Conservation (phyloP, 2,797 vertebrate species). For the Cynodonichthys magdalenae region DNA sequence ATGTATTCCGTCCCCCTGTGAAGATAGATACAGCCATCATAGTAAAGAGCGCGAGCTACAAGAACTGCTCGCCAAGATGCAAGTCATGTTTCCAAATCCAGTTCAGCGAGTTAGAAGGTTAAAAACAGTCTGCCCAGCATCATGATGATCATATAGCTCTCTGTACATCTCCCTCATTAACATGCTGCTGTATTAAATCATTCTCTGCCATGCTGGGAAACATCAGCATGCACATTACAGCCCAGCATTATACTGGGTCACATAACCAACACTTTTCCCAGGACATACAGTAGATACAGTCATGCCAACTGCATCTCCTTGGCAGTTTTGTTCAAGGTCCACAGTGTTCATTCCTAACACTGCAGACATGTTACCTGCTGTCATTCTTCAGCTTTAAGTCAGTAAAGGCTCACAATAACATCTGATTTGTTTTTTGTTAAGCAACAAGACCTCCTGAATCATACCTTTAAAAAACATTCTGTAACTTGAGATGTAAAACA, state of each 20-base stretch:
- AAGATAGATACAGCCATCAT: constrained; percentile 92
- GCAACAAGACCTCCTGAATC: constrained; percentile 29
- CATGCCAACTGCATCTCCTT: constrained; percentile 72
- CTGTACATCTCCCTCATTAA: constrained; percentile 57
- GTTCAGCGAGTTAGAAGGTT: constrained; percentile 79
- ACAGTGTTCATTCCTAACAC: constrained; percentile 43
- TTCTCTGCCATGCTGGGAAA: constrained; percentile 70
- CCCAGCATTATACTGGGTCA: constrained; percentile 36
- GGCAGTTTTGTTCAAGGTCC: constrained; percentile 35
- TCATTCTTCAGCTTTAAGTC: constrained; percentile 25
- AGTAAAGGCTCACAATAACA: constrained; percentile 21
- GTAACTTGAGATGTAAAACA: constrained; percentile 36
- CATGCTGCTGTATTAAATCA: constrained; percentile 78
- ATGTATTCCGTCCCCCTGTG: constrained; percentile 99
- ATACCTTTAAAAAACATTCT: constrained; percentile 15
- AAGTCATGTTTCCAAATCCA: constrained; percentile 66
- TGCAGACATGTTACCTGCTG: constrained; percentile 15
- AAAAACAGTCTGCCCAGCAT: constrained; percentile 72
- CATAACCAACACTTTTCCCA: constrained; percentile 44
- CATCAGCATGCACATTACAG: constrained; percentile 77
- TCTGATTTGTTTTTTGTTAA: constrained; percentile 35
- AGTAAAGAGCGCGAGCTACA: constrained; percentile 82
- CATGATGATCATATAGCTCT: constrained; percentile 39
- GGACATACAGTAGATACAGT: constrained; percentile 42
- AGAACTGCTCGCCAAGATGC: constrained; percentile 80